Evolutionary conservation across 2,888 invertebrate genomes (phyloP), one percentile per base, ranked within the genome.

Genomic region (Drosophila mettleri): DNA sequence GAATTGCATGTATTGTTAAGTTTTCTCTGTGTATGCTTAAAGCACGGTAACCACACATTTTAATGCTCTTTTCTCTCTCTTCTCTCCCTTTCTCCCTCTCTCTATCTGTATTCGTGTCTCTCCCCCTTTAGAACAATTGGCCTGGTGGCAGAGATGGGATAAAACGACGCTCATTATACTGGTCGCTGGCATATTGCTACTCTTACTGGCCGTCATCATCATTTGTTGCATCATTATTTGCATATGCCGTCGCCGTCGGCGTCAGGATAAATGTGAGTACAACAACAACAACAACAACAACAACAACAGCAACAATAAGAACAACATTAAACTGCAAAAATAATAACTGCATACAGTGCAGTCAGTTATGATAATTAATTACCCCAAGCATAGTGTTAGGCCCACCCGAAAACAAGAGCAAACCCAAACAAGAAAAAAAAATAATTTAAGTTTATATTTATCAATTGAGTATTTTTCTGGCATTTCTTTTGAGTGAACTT

Each of bases 171-270:
- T 97, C 68, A 94, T 97, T 84, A 95, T 97, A 69, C 94, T 96
- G 69, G 94, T 95, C 55, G 95, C 95, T 65, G 94, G 95, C 46
- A 95, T 97, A 7, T 94, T 95, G 55, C 94, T 94, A 39, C 93
- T 95, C 74, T 93, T 96, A 72, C 93, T 94, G 78, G 94, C 96
- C 48, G 95, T 97, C 69, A 94, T 97, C 80, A 95, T 96, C 84
- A 94, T 97, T 64, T 96, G 97, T 93, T 95, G 97, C 92, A 95
- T 97, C 90, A 96, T 97, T 91, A 95, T 97, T 91, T 95, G 97
- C 91, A 95, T 97, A 84, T 98, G 97, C 92, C 94, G 97, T 80
- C 94, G 92, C 63, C 90, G 96, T 83, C 96, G 96, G 93, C 94
- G 97, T 81, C 92, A 92, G 76, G 92, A 92, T 84, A 92, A 92